Conservation (phyloP, 2,888 invertebrate genomes). For the Cryptus armator region DNA sequence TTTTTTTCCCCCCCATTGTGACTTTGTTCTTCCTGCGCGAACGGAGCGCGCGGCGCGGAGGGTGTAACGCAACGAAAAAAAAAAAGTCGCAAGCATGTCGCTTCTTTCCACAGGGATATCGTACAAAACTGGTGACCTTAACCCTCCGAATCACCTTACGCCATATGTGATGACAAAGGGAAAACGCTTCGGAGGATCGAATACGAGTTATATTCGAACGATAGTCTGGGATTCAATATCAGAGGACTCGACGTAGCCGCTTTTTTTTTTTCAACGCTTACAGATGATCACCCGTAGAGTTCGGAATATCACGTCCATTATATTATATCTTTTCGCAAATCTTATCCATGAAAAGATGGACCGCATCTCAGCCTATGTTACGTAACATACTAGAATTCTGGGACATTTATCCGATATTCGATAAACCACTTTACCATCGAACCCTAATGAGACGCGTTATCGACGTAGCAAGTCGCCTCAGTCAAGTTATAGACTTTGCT, state of each 20-base stretch:
- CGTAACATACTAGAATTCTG: constrained; percentile 3
- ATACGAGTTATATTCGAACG: constrained; percentile 2
- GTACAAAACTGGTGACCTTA: background rate
- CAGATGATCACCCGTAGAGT: constrained; percentile 9
- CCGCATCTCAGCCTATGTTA: background rate
- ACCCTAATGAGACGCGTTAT: constrained; percentile 16
- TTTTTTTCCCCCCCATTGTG: background rate
- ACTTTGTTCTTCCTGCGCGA: too few relatives aligned
- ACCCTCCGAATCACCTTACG: background rate
- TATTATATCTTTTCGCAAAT: constrained; percentile 11
- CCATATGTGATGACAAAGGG: constrained; percentile 7
- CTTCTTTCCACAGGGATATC: background rate
- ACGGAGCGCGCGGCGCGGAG: too few relatives aligned
- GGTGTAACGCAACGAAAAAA: background rate
- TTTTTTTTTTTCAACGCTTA: background rate
- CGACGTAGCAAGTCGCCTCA: background rate
- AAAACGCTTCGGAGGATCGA: background rate
- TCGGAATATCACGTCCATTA: background rate
- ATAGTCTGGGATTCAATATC: constrained; percentile 27
- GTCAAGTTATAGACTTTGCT: too few relatives aligned
- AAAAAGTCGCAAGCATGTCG: background rate
- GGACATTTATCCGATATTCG: constrained; percentile 43
- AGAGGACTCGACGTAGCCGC: background rate
- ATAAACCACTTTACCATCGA: constrained; percentile 27
- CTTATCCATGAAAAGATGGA: constrained; percentile 10